Evolutionary conservation across 1,140 invertebrate species (phyloP), one percentile per base, ranked within the genome.

Genomic region (Matsumurasca onukii): DNA sequence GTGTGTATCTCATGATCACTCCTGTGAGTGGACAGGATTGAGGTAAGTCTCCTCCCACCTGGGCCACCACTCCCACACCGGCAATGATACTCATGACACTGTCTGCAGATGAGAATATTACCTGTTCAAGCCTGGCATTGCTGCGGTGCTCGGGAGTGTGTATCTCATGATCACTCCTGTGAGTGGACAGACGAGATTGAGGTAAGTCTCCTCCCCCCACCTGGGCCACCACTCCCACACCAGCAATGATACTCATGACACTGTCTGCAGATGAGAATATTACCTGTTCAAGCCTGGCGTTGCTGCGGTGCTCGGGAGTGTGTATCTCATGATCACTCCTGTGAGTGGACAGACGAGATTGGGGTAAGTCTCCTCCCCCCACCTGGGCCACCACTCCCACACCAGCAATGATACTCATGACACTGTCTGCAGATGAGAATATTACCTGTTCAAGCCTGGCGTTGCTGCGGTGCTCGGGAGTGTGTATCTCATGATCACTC

Each of bases 1-100:
- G 83, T 84, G 73, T 86, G 84, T 48, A 86, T 86, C 72, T 86
- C 85, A 75, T 85, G 80, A 73, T 86, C 85, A 73, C 83, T 85
- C 63, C 84, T 75, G 78, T 86, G 84, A 27, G 79, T 81, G 3
- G 83, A 81, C 62, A 85, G 72, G 65, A 45, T 49, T 20, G 9
- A n/a, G 69, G 66, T 15, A 71, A 20, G 49, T 73, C 72, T 20
- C 27, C 29, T 25, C 52, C 39, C 25, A 52, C 55, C 22, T 70
- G 68, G 31, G 68, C 9, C 1, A 65, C n/a, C 24, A 39, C 57
- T 34, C 48, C 31, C 34, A 12, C 34, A 45, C 34, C 17, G 17
- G 9, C 34, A 45, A 45, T 9, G 17, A 45, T n/a, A n/a, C n/a
- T n/a, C n/a, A n/a, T n/a, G n/a, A n/a, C n/a, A n/a, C n/a, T n/a